Percentiles rank a stretch among this genome's conserved stretches.
Evolutionary conservation across 2,888 invertebrate species (phyloP).

Genomic region (Noctua janthe): DNA sequence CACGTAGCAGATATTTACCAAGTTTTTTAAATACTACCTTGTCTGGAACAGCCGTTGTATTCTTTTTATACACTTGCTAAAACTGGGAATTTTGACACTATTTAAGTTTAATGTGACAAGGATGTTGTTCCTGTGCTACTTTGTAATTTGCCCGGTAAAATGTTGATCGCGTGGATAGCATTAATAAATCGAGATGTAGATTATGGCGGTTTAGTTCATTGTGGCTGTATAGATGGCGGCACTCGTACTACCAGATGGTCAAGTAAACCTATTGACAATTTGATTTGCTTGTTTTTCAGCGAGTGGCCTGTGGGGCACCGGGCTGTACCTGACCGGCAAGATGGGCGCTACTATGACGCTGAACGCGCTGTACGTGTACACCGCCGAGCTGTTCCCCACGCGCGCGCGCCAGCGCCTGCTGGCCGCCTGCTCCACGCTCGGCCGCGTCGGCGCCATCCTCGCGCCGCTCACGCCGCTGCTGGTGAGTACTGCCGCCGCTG

Average conservation of each 20-base stretch:
- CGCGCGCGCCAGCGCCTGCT: constrained; percentile 92
- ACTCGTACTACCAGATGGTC: not conserved
- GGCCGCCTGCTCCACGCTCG: constrained; percentile 93
- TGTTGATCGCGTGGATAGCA: too few relatives aligned
- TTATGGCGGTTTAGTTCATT: not conserved
- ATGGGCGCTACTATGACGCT: constrained; percentile 92
- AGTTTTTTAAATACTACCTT: too few relatives aligned
- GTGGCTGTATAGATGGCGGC: not conserved
- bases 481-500: constrained; percentile 77
- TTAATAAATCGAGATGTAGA: too few relatives aligned
- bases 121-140: not conserved
- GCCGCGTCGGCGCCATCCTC: constrained; percentile 92
- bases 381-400: constrained; percentile 94
- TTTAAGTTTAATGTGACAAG: not conserved
- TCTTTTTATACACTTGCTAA: not conserved
- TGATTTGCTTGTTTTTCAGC: constrained; percentile 59
- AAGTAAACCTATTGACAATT: not conserved
- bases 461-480: constrained; percentile 93
- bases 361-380: constrained; percentile 92
- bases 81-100: not conserved
- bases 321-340: constrained; percentile 91
- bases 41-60: not conserved
- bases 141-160: not conserved
- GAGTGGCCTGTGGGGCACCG: constrained; percentile 70
- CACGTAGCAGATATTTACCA: not conserved